Base-by-base conservation (phyloP, 2,888 invertebrate genomes). In the Perizoma flavofasciatum region DNA sequence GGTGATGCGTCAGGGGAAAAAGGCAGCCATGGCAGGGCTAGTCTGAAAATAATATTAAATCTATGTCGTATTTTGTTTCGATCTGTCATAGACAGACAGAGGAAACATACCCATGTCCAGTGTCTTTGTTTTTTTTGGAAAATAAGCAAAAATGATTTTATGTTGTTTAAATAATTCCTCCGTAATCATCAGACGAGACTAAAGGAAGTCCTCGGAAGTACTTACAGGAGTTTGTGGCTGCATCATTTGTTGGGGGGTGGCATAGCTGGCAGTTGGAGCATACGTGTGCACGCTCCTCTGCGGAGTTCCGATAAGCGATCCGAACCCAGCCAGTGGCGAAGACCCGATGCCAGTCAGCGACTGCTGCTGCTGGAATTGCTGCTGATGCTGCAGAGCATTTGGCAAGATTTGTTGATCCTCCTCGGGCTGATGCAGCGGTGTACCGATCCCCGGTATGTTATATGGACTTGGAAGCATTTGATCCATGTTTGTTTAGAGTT, bases 401-500 rank as follows among this genome's bases (percentile, higher is more conserved):
- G 97, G 96, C 51, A 97, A 93, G 73, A 97, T 97, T 82, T 96
- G 96, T 82, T 97, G 97, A 83, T 98, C 98, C 79, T 97, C 97
- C 81, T 97, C 97, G 22, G 97, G 96, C 76, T 97, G 97, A 91
- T 97, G 97, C 10, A 97, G 83, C 3, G 98, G 97, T 5, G 97
- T 98, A 56, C 96, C 97, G 82, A 98, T 97, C 76, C 97, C 97
- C 66, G 97, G 97, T 84, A 97, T 97, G 73, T 96, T 96, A 66
- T 96, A 97, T 22, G 97, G 97, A 89, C 97, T 97, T 35, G 96
- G 96, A 64, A 97, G 92, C 97, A 97, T 97, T 88, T 97, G 96
- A 94, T 97, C 97, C 97, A 97, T 97, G 71, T 87, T 93, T 46
- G 22, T 49, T 8, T 8, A 49, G 32, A 45, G n/a, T 55, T 22